A percentile compares a stretch with the other conserved stretches of the same genome.
Conservation (phyloP, 1,140 invertebrate species). For the Pseudomyrmex dendroicus region DNA sequence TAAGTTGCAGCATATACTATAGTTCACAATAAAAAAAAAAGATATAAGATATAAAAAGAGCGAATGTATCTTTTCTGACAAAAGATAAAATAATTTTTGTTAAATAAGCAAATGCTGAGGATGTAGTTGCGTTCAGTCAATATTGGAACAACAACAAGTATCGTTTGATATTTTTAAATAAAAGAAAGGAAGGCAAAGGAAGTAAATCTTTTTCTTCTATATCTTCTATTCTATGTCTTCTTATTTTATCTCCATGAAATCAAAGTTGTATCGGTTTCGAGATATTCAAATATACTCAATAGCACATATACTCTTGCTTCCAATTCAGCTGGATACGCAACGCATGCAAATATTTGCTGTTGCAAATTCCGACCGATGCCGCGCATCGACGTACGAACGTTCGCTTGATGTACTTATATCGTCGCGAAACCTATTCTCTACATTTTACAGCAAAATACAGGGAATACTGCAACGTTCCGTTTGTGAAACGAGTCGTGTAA, state of each 20-base stretch:
- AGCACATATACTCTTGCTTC: constrained; percentile 14
- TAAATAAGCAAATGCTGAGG: background rate
- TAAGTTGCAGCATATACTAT: no score
- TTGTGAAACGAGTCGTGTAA: constrained; percentile 26
- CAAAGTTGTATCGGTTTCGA: constrained; percentile 19
- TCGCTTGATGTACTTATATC: constrained; percentile 36
- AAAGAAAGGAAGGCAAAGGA: no score
- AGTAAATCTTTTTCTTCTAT: background rate
- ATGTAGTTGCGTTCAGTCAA: background rate
- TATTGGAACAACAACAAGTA: constrained; percentile 11
- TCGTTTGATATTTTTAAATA: background rate
- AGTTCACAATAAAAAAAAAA: no score
- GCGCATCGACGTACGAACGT: background rate
- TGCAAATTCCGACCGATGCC: constrained; percentile 19
- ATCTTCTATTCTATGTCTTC: background rate
- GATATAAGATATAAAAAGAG: background rate
- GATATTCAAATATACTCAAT: constrained; percentile 43
- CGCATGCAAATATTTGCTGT: constrained; percentile 41
- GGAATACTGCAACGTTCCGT: constrained; percentile 9
- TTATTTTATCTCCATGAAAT: constrained; percentile 8
- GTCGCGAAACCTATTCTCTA: constrained; percentile 37
- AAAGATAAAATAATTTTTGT: constrained; percentile 1
- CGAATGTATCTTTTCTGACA: background rate
- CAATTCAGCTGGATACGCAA: constrained; percentile 32
- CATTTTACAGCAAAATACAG: constrained; percentile 2